phyloP scores from a whole-genome alignment of 2,888 invertebrate genomes.

The Polymixis lichenea region DNA sequence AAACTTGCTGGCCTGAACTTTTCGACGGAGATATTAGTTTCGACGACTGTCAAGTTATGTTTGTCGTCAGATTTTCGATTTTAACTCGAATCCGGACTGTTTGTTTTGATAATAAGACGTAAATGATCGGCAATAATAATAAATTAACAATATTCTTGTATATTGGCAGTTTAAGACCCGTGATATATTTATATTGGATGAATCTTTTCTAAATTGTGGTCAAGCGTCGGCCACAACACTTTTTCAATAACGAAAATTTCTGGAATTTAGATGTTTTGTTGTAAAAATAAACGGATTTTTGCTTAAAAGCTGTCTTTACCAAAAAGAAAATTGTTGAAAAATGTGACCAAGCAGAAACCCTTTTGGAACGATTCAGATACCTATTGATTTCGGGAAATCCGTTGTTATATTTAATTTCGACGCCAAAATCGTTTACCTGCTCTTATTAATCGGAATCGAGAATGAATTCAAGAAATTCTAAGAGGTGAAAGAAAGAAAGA shows the following conservation, averaged over 20 bases:
- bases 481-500: background rate
- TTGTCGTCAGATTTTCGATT: constrained; percentile 62
- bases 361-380: constrained; percentile 22
- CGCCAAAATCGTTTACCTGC: background rate
- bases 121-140: constrained; percentile 72
- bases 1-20: constrained; percentile 29
- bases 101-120: constrained; percentile 74
- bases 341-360: constrained; percentile 13
- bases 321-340: constrained; percentile 36
- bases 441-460: constrained; percentile 25
- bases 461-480: constrained; percentile 21
- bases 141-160: constrained; percentile 67
- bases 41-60: constrained; percentile 45
- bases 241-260: constrained; percentile 36
- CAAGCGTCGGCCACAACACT: constrained; percentile 15
- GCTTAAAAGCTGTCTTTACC: constrained; percentile 31
- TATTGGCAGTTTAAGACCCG: constrained; percentile 52
- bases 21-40: background rate
- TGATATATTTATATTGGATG: constrained; percentile 57
- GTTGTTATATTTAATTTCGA: background rate
- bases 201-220: constrained; percentile 32
- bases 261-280: constrained; percentile 42
- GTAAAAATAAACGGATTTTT: constrained; percentile 11
- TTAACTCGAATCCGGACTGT: constrained; percentile 64
- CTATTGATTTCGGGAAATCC: constrained; percentile 19